Percentiles rank a stretch among this genome's conserved stretches.
phyloP scores from a whole-genome alignment of 2,888 invertebrate genomes.

The Julus scanicus region DNA sequence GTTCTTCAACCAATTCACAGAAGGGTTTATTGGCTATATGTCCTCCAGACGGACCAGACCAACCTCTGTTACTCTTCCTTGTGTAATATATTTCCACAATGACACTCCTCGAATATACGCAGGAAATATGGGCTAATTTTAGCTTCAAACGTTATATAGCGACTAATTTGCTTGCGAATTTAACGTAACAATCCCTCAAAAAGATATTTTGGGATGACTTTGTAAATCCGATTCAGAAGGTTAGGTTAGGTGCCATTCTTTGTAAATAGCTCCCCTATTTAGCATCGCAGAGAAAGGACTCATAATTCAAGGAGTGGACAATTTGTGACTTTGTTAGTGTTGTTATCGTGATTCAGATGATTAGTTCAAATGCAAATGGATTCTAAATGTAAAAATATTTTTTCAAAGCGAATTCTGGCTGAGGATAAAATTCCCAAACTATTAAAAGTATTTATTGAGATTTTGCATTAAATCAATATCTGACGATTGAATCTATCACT shows the following conservation, averaged over 20 bases:
- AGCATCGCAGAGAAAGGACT: neutral
- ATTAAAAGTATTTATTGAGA: too few relatives aligned
- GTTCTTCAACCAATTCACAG: neutral
- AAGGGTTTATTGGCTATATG: neutral
- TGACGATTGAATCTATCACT: too few relatives aligned
- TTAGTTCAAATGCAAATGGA: neutral
- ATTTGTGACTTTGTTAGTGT: neutral
- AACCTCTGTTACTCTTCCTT: constrained; percentile 11
- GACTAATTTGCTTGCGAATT: neutral
- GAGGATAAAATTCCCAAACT: too few relatives aligned
- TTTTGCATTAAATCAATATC: too few relatives aligned
- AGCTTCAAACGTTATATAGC: constrained; percentile 20
- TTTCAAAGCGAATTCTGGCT: neutral
- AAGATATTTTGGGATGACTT: neutral
- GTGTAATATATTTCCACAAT: neutral
- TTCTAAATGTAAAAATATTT: neutral
- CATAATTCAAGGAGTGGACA: neutral
- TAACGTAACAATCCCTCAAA: neutral
- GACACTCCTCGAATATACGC: neutral
- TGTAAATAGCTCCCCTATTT: neutral
- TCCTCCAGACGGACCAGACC: neutral
- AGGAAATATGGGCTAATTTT: neutral
- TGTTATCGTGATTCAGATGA: too few relatives aligned
- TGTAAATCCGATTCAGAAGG: neutral
- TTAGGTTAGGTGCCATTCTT: neutral